Conservation (phyloP, 37 sponge, comb jelly and placozoan genomes). For the Crambe crambe region DNA sequence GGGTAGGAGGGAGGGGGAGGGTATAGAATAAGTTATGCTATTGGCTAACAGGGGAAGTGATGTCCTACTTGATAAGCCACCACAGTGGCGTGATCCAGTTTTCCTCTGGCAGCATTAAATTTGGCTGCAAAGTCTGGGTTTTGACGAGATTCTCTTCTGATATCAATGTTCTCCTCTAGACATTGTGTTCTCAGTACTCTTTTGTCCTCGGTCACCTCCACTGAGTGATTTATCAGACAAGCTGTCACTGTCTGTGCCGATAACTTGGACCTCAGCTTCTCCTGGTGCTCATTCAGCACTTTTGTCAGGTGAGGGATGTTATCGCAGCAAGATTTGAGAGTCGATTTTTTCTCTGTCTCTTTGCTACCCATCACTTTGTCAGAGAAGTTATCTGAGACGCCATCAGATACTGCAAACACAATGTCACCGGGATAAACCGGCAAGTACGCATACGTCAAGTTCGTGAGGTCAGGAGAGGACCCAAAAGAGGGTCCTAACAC, state of each 20-base stretch:
- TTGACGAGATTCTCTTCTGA: neutral
- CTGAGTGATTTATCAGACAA: constrained; percentile 51
- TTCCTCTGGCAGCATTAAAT: constrained; percentile 53
- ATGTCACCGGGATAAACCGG: constrained; percentile 68
- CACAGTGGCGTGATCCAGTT: constrained; percentile 86
- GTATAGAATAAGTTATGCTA: too few relatives aligned
- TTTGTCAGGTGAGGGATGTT: constrained; percentile 23
- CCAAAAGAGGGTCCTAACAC: constrained; percentile 80
- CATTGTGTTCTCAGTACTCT: constrained; percentile 35
- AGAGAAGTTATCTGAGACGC: constrained; percentile 82
- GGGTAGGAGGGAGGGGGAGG: too few relatives aligned
- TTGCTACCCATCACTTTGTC: constrained; percentile 36
- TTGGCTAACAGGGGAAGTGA: too few relatives aligned
- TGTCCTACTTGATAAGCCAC: constrained; percentile 72
- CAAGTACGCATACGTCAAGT: constrained; percentile 62
- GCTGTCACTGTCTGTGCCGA: constrained; percentile 82
- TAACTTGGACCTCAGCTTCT: constrained; percentile 23
- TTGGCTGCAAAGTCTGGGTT: constrained; percentile 65
- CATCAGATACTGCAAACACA: constrained; percentile 74
- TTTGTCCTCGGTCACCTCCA: constrained; percentile 59
- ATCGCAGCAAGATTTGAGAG: constrained; percentile 35
- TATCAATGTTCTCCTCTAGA: constrained; percentile 15
- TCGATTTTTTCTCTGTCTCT: neutral
- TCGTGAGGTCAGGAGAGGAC: constrained; percentile 68
- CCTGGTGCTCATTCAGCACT: constrained; percentile 44